phyloP scores from a whole-genome alignment of 2,797 vertebrate species.

The Myoxocephalus aenaeus region DNA sequence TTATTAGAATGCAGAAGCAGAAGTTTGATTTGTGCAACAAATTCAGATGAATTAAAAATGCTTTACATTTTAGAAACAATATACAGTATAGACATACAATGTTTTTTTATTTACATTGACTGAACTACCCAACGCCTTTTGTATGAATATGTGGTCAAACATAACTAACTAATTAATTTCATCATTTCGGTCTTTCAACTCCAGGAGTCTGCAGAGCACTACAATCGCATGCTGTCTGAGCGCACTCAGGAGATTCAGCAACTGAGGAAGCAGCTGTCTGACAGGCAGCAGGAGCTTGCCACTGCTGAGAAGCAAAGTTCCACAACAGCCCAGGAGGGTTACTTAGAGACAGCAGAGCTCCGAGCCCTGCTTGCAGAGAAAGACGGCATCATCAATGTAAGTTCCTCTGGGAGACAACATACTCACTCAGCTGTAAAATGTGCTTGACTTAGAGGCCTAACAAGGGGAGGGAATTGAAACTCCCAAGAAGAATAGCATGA shows the following conservation, averaged over 20 bases:
- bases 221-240: conserved; percentile 81
- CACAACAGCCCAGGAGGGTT: conserved; percentile 72
- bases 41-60: background rate
- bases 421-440: conserved; percentile 34
- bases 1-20: background rate
- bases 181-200: conserved; percentile 3
- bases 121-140: background rate
- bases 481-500: background rate
- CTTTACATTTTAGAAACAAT: background rate
- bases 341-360: conserved; percentile 78
- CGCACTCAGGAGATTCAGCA: conserved; percentile 82
- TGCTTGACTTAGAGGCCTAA: conserved; percentile 22
- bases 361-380: conserved; percentile 80
- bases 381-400: conserved; percentile 84
- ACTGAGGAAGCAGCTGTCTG: conserved; percentile 80
- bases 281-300: conserved; percentile 77
- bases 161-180: background rate
- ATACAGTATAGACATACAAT: background rate
- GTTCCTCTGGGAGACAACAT: conserved; percentile 59
- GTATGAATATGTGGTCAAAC: background rate
- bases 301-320: conserved; percentile 74
- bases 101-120: background rate
- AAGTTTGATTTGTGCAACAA: background rate
- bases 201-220: conserved; percentile 83
- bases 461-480: conserved; percentile 26